phyloP scores from a whole-genome alignment of 2,797 vertebrate species.

The Takifugu rubripes region DNA sequence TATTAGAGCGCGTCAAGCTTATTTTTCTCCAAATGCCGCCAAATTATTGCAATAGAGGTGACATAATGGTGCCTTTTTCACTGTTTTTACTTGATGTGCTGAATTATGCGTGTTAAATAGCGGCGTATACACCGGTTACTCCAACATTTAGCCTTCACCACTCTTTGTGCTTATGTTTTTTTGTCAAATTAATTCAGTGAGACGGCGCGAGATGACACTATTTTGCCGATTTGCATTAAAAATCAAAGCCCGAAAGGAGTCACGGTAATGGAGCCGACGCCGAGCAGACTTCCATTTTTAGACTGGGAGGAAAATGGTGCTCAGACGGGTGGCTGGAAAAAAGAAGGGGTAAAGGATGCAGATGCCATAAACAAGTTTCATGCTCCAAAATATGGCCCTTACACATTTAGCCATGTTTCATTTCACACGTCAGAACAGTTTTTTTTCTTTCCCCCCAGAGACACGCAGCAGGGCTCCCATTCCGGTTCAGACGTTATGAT shows the following conservation, averaged over 20 bases:
- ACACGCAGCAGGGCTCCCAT: slow-evolving; percentile 24
- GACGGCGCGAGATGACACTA: slow-evolving; percentile 40
- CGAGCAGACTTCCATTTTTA: too few species aligned
- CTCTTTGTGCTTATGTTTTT: slow-evolving; percentile 23
- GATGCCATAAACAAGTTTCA: slow-evolving; percentile 15
- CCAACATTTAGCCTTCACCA: slow-evolving; percentile 10
- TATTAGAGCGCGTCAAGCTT: neutral
- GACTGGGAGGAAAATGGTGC: too few species aligned
- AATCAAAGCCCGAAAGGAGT: slow-evolving; percentile 44
- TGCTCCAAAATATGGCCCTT: slow-evolving; percentile 7
- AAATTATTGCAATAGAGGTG: neutral
- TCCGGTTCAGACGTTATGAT: slow-evolving; percentile 33
- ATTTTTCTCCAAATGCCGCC: neutral
- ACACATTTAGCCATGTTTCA: neutral
- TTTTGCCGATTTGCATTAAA: slow-evolving; percentile 41
- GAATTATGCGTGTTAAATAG: too few species aligned
- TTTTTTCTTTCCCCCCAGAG: slow-evolving; percentile 7
- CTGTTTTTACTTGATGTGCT: neutral
- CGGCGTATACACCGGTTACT: too few species aligned
- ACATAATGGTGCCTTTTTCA: neutral
- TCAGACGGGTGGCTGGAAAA: too few species aligned
- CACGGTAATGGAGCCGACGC: neutral
- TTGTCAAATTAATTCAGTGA: slow-evolving; percentile 54
- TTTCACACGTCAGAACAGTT: slow-evolving; percentile 18
- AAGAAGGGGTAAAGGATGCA: too few species aligned